These are phyloP conservation scores for Antrozous pallidus DNA, from an alignment of 2,797 vertebrate genomes.

Conservation along the genomic window DNA sequence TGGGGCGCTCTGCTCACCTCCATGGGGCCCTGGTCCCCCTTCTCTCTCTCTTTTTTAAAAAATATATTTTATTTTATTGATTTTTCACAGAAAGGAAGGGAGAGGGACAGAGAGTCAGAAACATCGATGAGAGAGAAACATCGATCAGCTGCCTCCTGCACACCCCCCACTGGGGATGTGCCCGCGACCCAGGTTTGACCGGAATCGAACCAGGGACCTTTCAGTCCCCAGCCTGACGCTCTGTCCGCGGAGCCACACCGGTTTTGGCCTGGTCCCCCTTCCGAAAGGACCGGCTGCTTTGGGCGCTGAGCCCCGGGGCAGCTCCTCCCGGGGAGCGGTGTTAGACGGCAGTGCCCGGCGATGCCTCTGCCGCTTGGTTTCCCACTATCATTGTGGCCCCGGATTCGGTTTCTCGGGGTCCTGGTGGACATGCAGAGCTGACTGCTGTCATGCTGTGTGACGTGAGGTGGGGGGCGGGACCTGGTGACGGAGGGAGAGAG, in stretches of 20 bases:
- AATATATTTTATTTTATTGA: too few relatives aligned
- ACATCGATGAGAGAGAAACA: too few relatives aligned
- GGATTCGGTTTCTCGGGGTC: not conserved
- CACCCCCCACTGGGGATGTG: too few relatives aligned
- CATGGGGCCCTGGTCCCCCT: not conserved
- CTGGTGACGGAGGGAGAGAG: not conserved
- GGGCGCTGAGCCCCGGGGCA: not conserved
- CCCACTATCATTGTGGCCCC: not conserved
- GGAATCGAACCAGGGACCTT: too few relatives aligned
- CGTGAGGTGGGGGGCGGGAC: not conserved
- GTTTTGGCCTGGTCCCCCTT: too few relatives aligned
- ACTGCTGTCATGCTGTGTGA: not conserved
- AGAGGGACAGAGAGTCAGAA: too few relatives aligned
- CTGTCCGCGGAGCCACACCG: too few relatives aligned
- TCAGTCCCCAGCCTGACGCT: too few relatives aligned
- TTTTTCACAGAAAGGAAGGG: too few relatives aligned
- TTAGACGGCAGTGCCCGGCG: not conserved
- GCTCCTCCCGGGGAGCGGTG: not conserved
- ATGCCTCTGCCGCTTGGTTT: conserved; percentile 13
- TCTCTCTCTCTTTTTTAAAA: too few relatives aligned
- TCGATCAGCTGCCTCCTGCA: too few relatives aligned
- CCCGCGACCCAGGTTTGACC: too few relatives aligned
- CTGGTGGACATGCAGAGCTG: not conserved
- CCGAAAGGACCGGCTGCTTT: not conserved
- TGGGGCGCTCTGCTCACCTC: not conserved